These are phyloP conservation scores for Pomatorhinus ruficollis DNA, from an alignment of 2,113 vertebrate genomes.

Conservation along the genomic window DNA sequence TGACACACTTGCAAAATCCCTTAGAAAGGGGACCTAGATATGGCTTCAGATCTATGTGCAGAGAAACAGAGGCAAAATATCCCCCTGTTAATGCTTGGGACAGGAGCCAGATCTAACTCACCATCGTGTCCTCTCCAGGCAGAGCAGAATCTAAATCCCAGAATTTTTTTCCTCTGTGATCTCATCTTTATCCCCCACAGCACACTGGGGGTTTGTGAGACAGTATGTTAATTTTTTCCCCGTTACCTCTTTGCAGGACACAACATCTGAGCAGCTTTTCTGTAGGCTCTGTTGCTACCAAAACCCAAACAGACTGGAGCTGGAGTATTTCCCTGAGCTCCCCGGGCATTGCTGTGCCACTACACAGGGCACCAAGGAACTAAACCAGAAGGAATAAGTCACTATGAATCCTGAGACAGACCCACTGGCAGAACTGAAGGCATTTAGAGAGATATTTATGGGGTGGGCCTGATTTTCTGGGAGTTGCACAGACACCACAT, in stretches of 20 bases:
- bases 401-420: neutral
- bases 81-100: neutral
- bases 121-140: neutral
- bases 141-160: neutral
- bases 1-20: neutral
- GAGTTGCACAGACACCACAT: neutral
- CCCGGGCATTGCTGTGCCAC: neutral
- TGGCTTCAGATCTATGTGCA: neutral
- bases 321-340: neutral
- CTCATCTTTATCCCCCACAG: neutral
- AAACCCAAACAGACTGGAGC: neutral
- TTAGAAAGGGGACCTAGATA: neutral
- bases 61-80: neutral
- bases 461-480: neutral
- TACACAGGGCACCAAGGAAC: neutral
- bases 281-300: neutral
- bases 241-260: neutral
- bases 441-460: neutral
- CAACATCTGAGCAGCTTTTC: neutral
- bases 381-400: neutral
- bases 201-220: neutral
- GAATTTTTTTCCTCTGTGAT: neutral
- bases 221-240: neutral
- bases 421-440: neutral
- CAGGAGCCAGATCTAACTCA: neutral